Evolutionary conservation across 2,888 invertebrate genomes (phyloP).

Genomic region (Ellobium chinense): DNA sequence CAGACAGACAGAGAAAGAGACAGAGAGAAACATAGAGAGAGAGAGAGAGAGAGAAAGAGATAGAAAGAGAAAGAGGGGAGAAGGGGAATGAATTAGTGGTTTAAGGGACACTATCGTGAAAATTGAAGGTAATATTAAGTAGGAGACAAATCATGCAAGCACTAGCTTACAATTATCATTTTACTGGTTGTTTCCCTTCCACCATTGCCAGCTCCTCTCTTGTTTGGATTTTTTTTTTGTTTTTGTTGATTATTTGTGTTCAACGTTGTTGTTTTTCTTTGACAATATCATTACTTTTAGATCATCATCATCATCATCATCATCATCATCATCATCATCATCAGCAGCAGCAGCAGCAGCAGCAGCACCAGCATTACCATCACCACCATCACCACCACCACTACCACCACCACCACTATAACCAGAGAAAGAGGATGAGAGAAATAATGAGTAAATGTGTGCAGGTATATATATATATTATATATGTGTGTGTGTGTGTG

Average conservation of each 20-base stretch:
- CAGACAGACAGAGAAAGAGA: slow-evolving; percentile 2
- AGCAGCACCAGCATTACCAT: background rate
- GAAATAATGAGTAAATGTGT: no score
- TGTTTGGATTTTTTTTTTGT: background rate
- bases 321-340: background rate
- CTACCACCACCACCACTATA: background rate
- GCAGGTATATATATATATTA: background rate
- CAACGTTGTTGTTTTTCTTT: background rate
- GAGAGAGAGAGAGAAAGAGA: background rate
- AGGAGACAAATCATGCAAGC: no score
- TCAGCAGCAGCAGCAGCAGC: no score
- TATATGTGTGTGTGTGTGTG: background rate
- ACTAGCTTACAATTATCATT: background rate
- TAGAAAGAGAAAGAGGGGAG: background rate
- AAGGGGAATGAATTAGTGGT: no score
- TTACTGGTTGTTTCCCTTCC: no score
- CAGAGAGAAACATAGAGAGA: background rate
- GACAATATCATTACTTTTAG: background rate
- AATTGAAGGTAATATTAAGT: no score
- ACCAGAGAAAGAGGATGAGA: background rate
- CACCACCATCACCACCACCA: background rate
- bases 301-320: background rate
- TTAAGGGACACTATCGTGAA: no score
- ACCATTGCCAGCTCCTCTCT: no score
- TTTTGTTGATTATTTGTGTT: background rate